Evolutionary conservation across 2,113 vertebrate species (phyloP).

Genomic region (Clinocottus analis): DNA sequence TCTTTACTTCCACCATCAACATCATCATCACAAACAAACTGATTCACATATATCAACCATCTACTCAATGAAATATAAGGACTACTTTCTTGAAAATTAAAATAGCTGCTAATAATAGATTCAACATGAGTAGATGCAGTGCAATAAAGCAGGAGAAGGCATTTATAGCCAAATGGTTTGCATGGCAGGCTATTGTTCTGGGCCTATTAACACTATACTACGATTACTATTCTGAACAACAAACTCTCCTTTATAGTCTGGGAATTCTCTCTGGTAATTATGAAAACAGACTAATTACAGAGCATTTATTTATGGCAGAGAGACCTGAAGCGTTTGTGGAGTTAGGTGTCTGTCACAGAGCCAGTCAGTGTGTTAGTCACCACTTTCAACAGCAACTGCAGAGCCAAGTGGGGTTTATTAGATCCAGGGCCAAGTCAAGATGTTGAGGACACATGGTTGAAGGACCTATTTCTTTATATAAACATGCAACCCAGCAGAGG

Average conservation of each 20-base stretch:
- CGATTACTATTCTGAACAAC: constrained; percentile 53
- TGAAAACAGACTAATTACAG: constrained; percentile 62
- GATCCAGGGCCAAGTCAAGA: constrained; percentile 47
- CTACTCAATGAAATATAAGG: not conserved
- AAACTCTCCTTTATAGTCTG: constrained; percentile 61
- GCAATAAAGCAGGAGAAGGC: constrained; percentile 10
- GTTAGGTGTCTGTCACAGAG: constrained; percentile 68
- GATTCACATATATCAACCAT: not conserved
- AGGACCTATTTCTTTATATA: constrained; percentile 69
- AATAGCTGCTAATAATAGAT: constrained; percentile 18
- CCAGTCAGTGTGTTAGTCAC: constrained; percentile 60
- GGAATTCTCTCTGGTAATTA: constrained; percentile 54
- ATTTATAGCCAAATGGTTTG: constrained; percentile 35
- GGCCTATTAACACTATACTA: constrained; percentile 61
- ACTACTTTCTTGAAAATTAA: not conserved
- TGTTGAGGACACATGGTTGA: constrained; percentile 62
- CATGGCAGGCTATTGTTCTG: constrained; percentile 51
- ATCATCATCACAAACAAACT: not conserved
- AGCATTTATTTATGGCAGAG: constrained; percentile 58
- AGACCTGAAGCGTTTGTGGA: constrained; percentile 65
- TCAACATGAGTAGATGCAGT: constrained; percentile 20
- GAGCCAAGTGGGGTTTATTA: constrained; percentile 43
- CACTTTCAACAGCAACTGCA: constrained; percentile 22
- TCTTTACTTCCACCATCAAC: no score
- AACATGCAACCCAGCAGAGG: constrained; percentile 45